Conservation (phyloP, 2,888 invertebrate genomes). For the Glyphotaelius pellucidus region DNA sequence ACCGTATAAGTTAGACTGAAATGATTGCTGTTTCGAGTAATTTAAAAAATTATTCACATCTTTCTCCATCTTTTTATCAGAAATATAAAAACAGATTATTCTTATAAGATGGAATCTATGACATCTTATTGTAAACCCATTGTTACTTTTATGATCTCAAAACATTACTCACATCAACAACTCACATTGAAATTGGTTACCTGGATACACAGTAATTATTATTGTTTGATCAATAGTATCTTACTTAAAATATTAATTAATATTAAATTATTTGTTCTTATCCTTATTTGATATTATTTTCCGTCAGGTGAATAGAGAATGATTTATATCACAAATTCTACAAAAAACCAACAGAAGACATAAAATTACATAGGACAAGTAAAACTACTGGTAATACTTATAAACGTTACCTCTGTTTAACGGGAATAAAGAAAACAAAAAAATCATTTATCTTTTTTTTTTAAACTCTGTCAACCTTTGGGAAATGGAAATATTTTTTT, state of each 20-base stretch:
- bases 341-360: no score
- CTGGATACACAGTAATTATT: not conserved
- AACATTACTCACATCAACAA: not conserved
- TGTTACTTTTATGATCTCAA: not conserved
- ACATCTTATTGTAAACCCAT: not conserved
- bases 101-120: not conserved
- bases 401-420: no score
- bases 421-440: no score
- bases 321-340: not conserved
- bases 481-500: no score
- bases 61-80: not conserved
- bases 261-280: not conserved
- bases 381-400: no score
- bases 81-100: not conserved
- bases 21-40: not conserved
- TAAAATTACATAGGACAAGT: no score
- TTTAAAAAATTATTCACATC: not conserved
- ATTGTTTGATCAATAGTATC: not conserved
- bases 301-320: not conserved
- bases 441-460: no score
- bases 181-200: not conserved
- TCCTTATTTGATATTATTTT: not conserved
- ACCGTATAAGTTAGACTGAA: not conserved
- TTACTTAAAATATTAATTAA: not conserved
- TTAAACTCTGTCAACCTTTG: no score